Base-by-base conservation (phyloP, 2,888 invertebrate genomes). In the Dolichopus griseipennis region DNA sequence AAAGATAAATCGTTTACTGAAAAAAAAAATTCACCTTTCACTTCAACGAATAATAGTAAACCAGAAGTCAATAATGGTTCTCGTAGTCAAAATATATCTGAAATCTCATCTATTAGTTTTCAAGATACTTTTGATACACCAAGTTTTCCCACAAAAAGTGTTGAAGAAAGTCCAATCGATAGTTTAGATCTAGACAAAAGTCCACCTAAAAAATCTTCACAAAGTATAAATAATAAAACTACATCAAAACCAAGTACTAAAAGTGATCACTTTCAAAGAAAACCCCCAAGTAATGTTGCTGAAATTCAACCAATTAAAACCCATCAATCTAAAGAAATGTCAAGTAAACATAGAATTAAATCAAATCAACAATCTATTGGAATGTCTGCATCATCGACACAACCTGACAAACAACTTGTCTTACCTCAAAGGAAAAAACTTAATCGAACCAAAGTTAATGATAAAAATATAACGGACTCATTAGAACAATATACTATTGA, bases 401-500 rank as follows among this genome's bases (percentile, higher is more conserved):
- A 33, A 64, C 9, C 33, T 7, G 33, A 64, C 37, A 64, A 64
- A 10, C 63, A 63, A 43, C 15, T 10, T 43, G 9, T 20, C 18
- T 9, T 21, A 6, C 52, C n/a, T 8, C 7, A 63, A 0, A 66
- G 64, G 64, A 34, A 15, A n/a, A 41, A 9, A 18, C 37, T 33
- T 70, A 70, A 43, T 33, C 66, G 7, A 20, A 21, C 6, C 66
- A 69, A 65, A 64, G 52, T 63, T 67, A 20, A 68, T 72, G 21
- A 62, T 62, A 34, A 64, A 33, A n/a, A 4, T 8, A 37, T 64
- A 12, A 70, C 75, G 27, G 73, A 73, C 41, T 70, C 73, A 37
- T 69, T 76, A 21, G 75, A 76, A 70, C 73, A 75, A 7, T 77
- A 76, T 68, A 73, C 74, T 43, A 73, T 76, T 33, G 76, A 76